Evolutionary conservation across 1,140 invertebrate species (phyloP), one percentile per base, ranked within the genome.

Genomic region (Sinella curviseta): DNA sequence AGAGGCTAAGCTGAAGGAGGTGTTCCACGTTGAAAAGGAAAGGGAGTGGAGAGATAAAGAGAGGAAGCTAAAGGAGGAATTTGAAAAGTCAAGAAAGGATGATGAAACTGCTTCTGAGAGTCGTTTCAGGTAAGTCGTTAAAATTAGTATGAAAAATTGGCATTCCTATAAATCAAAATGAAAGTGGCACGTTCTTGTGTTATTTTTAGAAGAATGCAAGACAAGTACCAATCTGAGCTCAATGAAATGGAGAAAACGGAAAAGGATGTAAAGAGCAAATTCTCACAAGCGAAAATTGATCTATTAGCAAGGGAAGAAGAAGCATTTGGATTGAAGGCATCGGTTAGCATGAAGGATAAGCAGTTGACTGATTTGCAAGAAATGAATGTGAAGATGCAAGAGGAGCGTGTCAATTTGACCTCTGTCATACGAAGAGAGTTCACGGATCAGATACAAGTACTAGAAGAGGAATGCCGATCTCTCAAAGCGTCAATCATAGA

Each of bases 201-300:
- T n/a, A n/a, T 48, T 26, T 67, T 28, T 80, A 94, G 93, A 83
- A 89, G 92, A 78, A 86, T 93, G 2, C 92, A 90, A 84, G 92
- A 94, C 57, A 92, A 93, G 85, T 93, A 91, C 80, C 92, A 93
- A 78, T 87, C 88, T 28, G 93, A 94, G 83, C 83, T 94, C 35
- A 87, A 89, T 77, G 89, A 92, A 77, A 83, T 92, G 34, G 92
- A 91, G 78, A 80, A 78, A 31, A 80, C 84, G 14, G 81, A 85
- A 77, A 78, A 82, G 86, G 89, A 84, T 88, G 88, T 70, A 88
- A 92, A 86, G 89, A 88, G 80, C 87, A 90, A 79, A 87, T 91
- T 91, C 81, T 89, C 88, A 57, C 89, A 92, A 77, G 85, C 89
- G 0, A 90, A 91, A 86, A 87, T 88, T 0, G 88, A 91, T 82